phyloP scores from a whole-genome alignment of 2,797 vertebrate genomes.

The Acestrorhynchus altus region DNA sequence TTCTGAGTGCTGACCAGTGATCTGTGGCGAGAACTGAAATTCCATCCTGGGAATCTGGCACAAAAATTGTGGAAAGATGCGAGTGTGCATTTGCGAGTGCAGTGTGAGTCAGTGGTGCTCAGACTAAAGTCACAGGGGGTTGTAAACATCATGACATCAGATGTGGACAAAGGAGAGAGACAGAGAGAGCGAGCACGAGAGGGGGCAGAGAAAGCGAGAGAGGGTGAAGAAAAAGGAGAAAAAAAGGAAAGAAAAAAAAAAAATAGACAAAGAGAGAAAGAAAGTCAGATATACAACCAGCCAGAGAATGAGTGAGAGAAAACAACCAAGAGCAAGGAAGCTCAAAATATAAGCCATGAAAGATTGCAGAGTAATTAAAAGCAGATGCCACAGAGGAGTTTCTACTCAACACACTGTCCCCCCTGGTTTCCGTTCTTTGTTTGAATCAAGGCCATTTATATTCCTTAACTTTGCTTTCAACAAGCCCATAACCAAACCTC shows the following conservation, averaged over 20 bases:
- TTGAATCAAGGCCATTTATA: constrained; percentile 20
- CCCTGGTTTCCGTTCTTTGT: constrained; percentile 27
- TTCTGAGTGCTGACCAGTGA: constrained; percentile 44
- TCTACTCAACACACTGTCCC: constrained; percentile 28
- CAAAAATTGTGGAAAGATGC: constrained; percentile 42
- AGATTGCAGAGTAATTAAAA: constrained; percentile 59
- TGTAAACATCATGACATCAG: constrained; percentile 59
- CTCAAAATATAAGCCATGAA: constrained; percentile 52
- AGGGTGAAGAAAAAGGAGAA: neutral
- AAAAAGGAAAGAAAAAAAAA: neutral
- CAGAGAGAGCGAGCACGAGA: neutral
- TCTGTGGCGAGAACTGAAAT: constrained; percentile 31
- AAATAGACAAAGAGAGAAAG: neutral
- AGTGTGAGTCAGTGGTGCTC: constrained; percentile 22
- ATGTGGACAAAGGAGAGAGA: neutral
- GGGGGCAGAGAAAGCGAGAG: neutral
- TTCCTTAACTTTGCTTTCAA: constrained; percentile 12
- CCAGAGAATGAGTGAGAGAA: neutral
- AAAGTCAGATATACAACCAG: neutral
- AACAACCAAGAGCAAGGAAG: constrained; percentile 26
- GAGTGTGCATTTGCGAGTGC: neutral
- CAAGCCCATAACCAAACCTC: neutral
- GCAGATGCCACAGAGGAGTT: constrained; percentile 53
- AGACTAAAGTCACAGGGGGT: constrained; percentile 23
- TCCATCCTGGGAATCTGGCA: constrained; percentile 47